Evolutionary conservation across 1,140 invertebrate genomes (phyloP).

Genomic region (Apolygus lucorum): DNA sequence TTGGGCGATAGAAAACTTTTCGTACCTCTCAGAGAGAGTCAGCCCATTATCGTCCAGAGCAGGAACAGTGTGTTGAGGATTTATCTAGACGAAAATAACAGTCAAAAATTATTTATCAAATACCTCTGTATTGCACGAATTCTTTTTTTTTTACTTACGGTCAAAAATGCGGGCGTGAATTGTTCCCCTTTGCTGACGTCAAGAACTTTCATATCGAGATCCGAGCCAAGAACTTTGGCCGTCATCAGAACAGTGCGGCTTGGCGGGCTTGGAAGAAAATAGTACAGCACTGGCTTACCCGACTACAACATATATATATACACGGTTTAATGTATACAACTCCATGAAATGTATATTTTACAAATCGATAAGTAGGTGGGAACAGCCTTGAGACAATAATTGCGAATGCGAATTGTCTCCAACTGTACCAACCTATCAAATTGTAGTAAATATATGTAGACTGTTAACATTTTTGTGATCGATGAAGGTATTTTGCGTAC

Average conservation of each 20-base stretch:
- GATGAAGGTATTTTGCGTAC: too few relatives aligned
- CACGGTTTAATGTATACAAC: not conserved
- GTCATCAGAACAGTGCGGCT: slow-evolving; percentile 52
- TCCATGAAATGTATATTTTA: not conserved
- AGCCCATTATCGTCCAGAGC: slow-evolving; percentile 34
- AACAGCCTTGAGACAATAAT: too few relatives aligned
- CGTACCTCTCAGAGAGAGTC: not conserved
- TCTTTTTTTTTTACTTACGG: slow-evolving; percentile 49
- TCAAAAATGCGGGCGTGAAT: slow-evolving; percentile 57
- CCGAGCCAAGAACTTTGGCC: slow-evolving; percentile 57
- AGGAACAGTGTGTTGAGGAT: slow-evolving; percentile 57
- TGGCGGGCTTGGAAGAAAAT: slow-evolving; percentile 56
- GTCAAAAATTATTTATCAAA: too few relatives aligned
- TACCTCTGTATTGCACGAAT: too few relatives aligned
- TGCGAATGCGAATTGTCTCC: too few relatives aligned
- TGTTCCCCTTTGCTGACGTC: slow-evolving; percentile 59
- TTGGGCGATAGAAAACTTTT: not conserved
- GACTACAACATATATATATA: not conserved
- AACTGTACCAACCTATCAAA: not conserved
- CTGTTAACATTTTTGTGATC: not conserved
- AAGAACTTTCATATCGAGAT: slow-evolving; percentile 56
- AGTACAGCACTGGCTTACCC: slow-evolving; percentile 47
- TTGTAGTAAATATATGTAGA: not conserved
- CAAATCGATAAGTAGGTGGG: not conserved
- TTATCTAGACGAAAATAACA: slow-evolving; percentile 41